Evolutionary conservation across 1,140 invertebrate species (phyloP).

Genomic region (Saxidomus purpurata): DNA sequence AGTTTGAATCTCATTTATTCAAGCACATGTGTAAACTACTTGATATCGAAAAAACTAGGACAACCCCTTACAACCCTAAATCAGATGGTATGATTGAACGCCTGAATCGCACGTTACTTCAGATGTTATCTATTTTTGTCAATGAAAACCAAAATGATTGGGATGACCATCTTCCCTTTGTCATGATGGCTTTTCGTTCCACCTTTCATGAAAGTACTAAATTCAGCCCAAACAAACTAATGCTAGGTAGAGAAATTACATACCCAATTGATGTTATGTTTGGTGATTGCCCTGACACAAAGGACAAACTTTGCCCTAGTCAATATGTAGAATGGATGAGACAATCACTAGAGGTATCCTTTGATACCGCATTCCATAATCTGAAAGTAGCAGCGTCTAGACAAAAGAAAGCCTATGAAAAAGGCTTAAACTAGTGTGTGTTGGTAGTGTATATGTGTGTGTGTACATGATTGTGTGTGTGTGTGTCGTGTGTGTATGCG

Average conservation of each 20-base stretch:
- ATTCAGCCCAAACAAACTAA: constrained; percentile 35
- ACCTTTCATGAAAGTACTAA: constrained; percentile 46
- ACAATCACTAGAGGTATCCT: background rate
- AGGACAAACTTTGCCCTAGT: background rate
- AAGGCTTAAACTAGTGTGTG: too few relatives aligned
- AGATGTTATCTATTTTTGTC: constrained; percentile 53
- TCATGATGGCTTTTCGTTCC: constrained; percentile 43
- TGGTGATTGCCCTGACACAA: constrained; percentile 15
- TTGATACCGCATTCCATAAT: constrained; percentile 24
- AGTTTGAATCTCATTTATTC: constrained; percentile 71
- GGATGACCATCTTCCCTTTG: constrained; percentile 65
- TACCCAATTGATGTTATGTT: constrained; percentile 13
- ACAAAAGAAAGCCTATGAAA: constrained; percentile 21
- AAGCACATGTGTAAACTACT: constrained; percentile 62
- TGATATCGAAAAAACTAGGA: constrained; percentile 66
- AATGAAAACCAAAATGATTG: constrained; percentile 56
- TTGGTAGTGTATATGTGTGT: too few relatives aligned
- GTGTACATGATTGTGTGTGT: too few relatives aligned
- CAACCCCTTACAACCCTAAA: constrained; percentile 64
- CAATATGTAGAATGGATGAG: constrained; percentile 31
- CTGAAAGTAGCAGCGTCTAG: constrained; percentile 15
- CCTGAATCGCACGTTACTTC: constrained; percentile 21
- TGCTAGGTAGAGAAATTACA: constrained; percentile 44
- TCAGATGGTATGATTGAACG: constrained; percentile 37
- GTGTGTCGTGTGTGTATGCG: too few relatives aligned